Evolutionary conservation across 2,113 vertebrate genomes (phyloP), one percentile per base, ranked within the genome.

Genomic region (Anthoscopus minutus): DNA sequence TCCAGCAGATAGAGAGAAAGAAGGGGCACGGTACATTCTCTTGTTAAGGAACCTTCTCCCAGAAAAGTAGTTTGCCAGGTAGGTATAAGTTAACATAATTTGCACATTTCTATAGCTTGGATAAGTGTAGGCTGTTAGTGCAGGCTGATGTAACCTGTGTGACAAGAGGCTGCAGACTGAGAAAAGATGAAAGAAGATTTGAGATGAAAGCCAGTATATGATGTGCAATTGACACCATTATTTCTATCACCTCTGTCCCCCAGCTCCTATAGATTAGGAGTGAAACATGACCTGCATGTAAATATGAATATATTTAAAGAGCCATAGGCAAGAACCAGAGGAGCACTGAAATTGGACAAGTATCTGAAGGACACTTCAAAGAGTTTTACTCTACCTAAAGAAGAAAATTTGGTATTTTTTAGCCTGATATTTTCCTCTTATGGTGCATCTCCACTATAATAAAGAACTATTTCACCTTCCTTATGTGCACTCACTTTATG

Each of bases 141-240:
- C n/a, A 87, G 66, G 35, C 80, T 94, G 86, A 84, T 38, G 33
- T 64, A 92, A 90, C 71, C 51, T 79, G 7, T n/a, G 67, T 70
- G 95, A 93, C 50, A 96, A 92, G 71, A 85, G 60, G 60, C 20
- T 70, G 74, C 58, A 92, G 93, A 89, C 62, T 80, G 87, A 89
- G 44, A 60, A 82, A 89, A 93, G 93, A 97, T 95, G 89, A 96
- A 96, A 94, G 70, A 86, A 82, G 58, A 56, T 80, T 70, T 1
- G 31, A 89, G 66, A 95, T 88, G 84, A 89, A 96, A 92, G 80
- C 86, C 35, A 69, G 44, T 53, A 70, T 69, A 45, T 30, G 61
- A 79, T 85, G 84, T 85, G 84, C 73, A 89, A 91, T 60, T 88
- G 86, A 61, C 58, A 73, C 62, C 67, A 31, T 76, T 79, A 76